Evolutionary conservation across 2,113 vertebrate genomes (phyloP).

Genomic region (Bombycilla garrulus): DNA sequence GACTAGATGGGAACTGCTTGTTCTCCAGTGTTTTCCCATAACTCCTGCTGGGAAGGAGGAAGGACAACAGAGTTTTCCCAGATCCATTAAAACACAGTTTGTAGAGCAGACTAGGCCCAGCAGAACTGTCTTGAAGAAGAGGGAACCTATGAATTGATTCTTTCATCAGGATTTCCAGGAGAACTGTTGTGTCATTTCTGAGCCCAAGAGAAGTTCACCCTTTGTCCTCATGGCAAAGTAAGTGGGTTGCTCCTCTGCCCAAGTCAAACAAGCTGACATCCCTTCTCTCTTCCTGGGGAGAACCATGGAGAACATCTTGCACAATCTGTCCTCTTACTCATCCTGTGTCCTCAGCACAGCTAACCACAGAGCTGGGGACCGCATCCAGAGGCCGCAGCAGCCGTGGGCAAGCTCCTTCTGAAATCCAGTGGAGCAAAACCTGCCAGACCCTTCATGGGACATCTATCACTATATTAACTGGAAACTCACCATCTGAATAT

Average conservation of each 20-base stretch:
- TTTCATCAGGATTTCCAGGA: constrained; percentile 39
- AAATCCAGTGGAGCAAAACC: neutral
- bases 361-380: constrained; percentile 21
- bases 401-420: neutral
- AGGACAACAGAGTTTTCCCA: constrained; percentile 21
- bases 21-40: constrained; percentile 13
- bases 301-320: constrained; percentile 12
- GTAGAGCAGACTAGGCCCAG: neutral
- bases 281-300: neutral
- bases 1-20: neutral
- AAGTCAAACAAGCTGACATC: constrained; percentile 49
- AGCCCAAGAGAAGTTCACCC: neutral
- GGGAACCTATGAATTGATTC: constrained; percentile 21
- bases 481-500: neutral
- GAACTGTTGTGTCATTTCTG: constrained; percentile 18
- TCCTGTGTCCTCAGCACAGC: neutral
- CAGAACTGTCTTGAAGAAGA: neutral
- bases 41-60: neutral
- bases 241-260: neutral
- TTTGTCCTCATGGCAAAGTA: neutral
- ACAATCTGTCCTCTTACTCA: constrained; percentile 43
- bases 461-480: neutral
- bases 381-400: neutral
- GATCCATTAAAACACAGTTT: neutral
- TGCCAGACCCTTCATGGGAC: neutral